A percentile compares a stretch with the other conserved stretches of the same genome.
Conservation (phyloP, 2,113 vertebrate genomes). For the Clupea harengus region DNA sequence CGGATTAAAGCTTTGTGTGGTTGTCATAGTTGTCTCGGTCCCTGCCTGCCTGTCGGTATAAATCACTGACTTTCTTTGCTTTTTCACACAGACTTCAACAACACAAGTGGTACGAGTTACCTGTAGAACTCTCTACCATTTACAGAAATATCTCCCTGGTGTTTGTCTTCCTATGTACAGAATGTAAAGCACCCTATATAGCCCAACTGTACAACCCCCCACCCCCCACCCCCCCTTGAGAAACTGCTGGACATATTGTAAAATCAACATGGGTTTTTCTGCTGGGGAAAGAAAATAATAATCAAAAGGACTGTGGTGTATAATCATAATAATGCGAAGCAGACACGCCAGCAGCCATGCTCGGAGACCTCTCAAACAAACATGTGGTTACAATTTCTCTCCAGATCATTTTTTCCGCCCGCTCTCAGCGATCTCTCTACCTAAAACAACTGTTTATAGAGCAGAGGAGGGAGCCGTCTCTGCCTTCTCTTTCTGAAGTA, state of each 20-base stretch:
- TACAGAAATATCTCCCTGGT: neutral
- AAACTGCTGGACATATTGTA: conserved; percentile 27
- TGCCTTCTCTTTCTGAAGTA: no score
- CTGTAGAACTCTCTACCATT: neutral
- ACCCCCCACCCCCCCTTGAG: conserved; percentile 32
- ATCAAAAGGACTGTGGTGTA: conserved; percentile 39
- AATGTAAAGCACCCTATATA: neutral
- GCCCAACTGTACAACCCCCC: conserved; percentile 36
- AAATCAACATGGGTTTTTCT: conserved; percentile 34
- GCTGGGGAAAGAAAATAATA: conserved; percentile 40
- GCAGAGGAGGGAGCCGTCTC: neutral
- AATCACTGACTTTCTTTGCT: neutral
- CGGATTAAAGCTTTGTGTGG: neutral
- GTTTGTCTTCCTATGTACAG: neutral
- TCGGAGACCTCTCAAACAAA: conserved; percentile 35
- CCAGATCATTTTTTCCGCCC: conserved; percentile 25
- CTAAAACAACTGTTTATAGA: conserved; percentile 30
- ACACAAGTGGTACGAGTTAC: neutral
- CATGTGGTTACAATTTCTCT: conserved; percentile 46
- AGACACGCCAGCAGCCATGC: conserved; percentile 29
- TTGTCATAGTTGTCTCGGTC: neutral
- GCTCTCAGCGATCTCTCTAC: conserved; percentile 34
- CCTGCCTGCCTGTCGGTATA: neutral
- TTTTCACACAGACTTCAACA: neutral
- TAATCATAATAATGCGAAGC: conserved; percentile 44